Evolutionary conservation across 30 jellyfish, hydroid and myxozoan genomes (phyloP), one percentile per base, ranked within the genome.

Genomic region (Pelagia noctiluca): DNA sequence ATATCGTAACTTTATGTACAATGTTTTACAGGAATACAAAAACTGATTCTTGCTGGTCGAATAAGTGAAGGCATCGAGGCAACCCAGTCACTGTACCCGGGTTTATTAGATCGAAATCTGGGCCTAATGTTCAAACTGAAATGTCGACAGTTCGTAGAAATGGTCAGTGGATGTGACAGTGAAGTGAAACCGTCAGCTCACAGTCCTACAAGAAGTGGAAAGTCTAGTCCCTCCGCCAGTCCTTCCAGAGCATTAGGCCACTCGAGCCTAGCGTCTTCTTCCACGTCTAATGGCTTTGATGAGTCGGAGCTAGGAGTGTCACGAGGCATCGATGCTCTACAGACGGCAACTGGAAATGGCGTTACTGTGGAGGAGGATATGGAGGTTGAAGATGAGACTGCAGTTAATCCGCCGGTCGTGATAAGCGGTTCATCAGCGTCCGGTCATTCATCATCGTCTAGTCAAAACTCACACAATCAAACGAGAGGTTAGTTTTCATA

Each of bases 41-140:
- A 83, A 49, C 93, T 93, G 72, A 78, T 93, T 22, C 49, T 93
- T 37, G 71, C 97, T 0, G 98, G 98, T 25, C 81, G 98, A 32
- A 80, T 93, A n/a, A 93, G 98, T 65, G 98, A 93, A 82, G 98
- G 93, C 25, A 93, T 86, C 4, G 98, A 93, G 35, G 89, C 98
- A 18, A 93, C 93, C 3, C 96, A 93, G 74, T 80, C 97, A 36
- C 66, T 93, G 28, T 93, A 86, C 67, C 98, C 98, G 24, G 97
- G 97, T 26, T 64, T 93, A 60, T 36, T 93, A 23, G 97, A 87
- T 53, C 87, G 96, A 48, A 82, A 93, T 48, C 85, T 96, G 19
- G 84, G 83, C 52, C 72, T 93, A 62, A 68, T 83, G 21, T 93
- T 93, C 82, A 88, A 78, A 42, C 78, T 93, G 30, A 93, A 93